These are phyloP conservation scores for Meles meles DNA, from an alignment of 2,113 vertebrate genomes.

Conservation along the genomic window DNA sequence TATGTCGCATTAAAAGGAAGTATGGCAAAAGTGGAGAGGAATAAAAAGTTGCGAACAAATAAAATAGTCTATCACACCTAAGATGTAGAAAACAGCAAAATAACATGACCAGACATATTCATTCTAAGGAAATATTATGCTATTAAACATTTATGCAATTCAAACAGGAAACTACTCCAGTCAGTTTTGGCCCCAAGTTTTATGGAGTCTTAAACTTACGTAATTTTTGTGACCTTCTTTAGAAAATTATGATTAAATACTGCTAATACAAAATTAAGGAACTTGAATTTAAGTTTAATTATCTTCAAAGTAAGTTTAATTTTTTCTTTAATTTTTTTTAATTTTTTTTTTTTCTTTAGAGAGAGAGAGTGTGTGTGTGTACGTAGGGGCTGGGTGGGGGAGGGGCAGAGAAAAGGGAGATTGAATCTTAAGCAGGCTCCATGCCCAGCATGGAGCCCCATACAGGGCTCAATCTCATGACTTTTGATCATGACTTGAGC, in stretches of 20 bases:
- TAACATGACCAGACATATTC: neutral
- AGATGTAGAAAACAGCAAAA: neutral
- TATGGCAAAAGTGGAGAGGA: neutral
- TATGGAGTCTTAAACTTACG: neutral
- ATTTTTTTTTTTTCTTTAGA: neutral
- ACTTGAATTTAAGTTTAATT: constrained; percentile 19
- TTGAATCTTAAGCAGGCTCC: neutral
- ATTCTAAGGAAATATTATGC: constrained; percentile 16
- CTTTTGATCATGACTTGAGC: neutral
- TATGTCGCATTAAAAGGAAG: neutral
- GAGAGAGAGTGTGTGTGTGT: neutral
- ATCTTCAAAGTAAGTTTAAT: neutral
- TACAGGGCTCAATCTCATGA: neutral
- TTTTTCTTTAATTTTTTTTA: neutral
- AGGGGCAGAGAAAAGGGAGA: neutral
- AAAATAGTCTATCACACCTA: neutral
- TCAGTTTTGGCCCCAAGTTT: neutral
- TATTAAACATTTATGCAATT: neutral
- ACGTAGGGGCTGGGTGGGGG: neutral
- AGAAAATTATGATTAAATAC: neutral
- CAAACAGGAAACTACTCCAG: neutral
- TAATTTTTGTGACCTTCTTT: constrained; percentile 2
- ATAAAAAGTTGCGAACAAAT: neutral
- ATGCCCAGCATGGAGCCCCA: neutral
- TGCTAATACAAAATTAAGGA: neutral